Percentiles rank a stretch among this genome's conserved stretches.
Evolutionary conservation across 2,113 vertebrate genomes (phyloP).

Genomic region (Carassius auratus): DNA sequence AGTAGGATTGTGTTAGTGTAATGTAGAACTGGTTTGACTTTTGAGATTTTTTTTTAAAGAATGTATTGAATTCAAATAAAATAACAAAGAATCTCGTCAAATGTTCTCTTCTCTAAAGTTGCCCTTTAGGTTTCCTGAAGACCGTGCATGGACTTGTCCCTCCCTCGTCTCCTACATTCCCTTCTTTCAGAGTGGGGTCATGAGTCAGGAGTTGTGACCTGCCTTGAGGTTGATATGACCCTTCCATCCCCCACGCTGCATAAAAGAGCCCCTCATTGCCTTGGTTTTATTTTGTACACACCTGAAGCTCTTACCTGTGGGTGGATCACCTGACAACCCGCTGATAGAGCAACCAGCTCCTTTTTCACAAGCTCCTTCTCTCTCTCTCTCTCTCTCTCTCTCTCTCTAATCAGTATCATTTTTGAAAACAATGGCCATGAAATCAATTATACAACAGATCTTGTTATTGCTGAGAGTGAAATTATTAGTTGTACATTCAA

Average conservation of each 20-base stretch:
- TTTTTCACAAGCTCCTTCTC: conserved; percentile 11
- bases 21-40: not conserved
- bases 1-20: not conserved
- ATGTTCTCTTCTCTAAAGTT: not conserved
- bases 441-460: not conserved
- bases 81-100: not conserved
- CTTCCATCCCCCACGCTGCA: not conserved
- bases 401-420: not conserved
- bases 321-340: conserved; percentile 66
- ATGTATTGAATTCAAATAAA: not conserved
- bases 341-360: conserved; percentile 56
- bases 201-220: conserved; percentile 72
- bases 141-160: conserved; percentile 70
- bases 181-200: conserved; percentile 75
- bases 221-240: conserved; percentile 68
- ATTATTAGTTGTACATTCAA: not conserved
- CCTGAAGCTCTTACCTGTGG: conserved; percentile 69
- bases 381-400: conserved; percentile 26
- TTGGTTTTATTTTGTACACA: conserved; percentile 79
- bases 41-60: not conserved
- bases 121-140: conserved; percentile 34
- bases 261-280: conserved; percentile 55
- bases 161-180: conserved; percentile 71
- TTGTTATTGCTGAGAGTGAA: not conserved
- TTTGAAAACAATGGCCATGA: not conserved